Base-by-base conservation (phyloP, 2,113 vertebrate genomes). In the Orcinus orca region DNA sequence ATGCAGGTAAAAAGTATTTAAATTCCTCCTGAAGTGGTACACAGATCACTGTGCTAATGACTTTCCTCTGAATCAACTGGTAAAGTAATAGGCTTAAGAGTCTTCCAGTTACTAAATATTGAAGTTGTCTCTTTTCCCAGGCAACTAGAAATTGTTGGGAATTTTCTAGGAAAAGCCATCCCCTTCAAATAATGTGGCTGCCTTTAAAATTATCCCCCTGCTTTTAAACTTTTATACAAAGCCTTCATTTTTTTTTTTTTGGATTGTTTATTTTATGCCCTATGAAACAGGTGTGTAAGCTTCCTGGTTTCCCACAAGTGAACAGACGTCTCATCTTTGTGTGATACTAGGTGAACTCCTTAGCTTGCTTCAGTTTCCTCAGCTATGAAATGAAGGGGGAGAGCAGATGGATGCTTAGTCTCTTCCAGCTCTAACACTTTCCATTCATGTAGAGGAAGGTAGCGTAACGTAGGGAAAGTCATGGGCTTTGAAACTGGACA, bases 181-280 rank as follows among this genome's bases (percentile, higher is more conserved):
- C 6, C 6, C 3, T 15, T 80, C 11, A 65, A 62, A 55, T 74
- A 91, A 94, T 73, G 50, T 74, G 55, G 17, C 38, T 67, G 17
- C 23, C 41, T 95, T 90, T 93, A 93, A 94, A 60, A 80, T 20
- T 38, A 41, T 17, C 10, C 31, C 47, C n/a, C 65, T 41, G 17
- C 44, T 67, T 93, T 67, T 81, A 73, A 86, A 55, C 21, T 85
- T 96, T 92, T 80, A 86, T 60, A 65, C 18, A 73, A 92, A 47
- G 44, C 31, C 20, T 88, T 29, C 11, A 23, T 14, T 63, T 92
- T 55, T 18, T 92, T 55, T 18, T 8, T 23, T 26, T 26, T 36
- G 41, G 47, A 76, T 84, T 62, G 36, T 50, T 77, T 50, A 81
- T 81, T 77, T 87, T 38, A 58, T 79, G 85, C 55, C 31, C 15